Percentiles rank a stretch among this genome's conserved stretches.
Evolutionary conservation across 1,140 invertebrate species (phyloP).

Genomic region (Nomia melanderi): DNA sequence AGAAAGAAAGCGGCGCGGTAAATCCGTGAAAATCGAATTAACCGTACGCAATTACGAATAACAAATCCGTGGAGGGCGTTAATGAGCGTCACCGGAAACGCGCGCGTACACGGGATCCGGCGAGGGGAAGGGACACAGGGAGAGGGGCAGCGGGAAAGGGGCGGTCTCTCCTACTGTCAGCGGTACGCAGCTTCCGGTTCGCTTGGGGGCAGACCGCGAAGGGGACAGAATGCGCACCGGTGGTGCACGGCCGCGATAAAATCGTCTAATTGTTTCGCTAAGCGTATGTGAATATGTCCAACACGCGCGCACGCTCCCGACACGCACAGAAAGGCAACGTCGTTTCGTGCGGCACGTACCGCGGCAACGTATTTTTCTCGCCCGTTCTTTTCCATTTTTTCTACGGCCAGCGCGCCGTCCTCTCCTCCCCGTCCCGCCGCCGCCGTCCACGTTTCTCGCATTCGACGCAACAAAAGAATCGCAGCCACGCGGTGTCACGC

Average conservation of each 20-base stretch:
- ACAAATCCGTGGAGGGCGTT: slow-evolving; percentile 79
- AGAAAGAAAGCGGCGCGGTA: background rate
- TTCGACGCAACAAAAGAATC: too few species aligned
- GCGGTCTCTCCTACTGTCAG: slow-evolving; percentile 43
- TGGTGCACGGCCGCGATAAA: slow-evolving; percentile 75
- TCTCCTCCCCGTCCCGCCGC: too few species aligned
- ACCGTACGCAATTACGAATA: slow-evolving; percentile 75
- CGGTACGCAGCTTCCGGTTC: slow-evolving; percentile 75
- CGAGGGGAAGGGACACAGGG: slow-evolving; percentile 3
- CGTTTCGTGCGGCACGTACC: slow-evolving; percentile 50
- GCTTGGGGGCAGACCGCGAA: slow-evolving; percentile 71
- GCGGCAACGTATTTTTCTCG: slow-evolving; percentile 9
- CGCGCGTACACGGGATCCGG: slow-evolving; percentile 19
- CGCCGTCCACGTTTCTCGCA: background rate
- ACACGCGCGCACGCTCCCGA: slow-evolving; percentile 48
- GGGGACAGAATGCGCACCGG: slow-evolving; percentile 73
- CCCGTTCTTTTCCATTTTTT: background rate
- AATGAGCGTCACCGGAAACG: slow-evolving; percentile 80
- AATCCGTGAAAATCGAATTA: slow-evolving; percentile 77
- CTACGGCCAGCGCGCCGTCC: too few species aligned
- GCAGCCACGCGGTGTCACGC: too few species aligned
- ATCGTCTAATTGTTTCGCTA: slow-evolving; percentile 81
- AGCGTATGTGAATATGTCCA: slow-evolving; percentile 80
- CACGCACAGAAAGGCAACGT: slow-evolving; percentile 20
- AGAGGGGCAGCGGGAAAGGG: background rate